Conservation (phyloP, 2,113 vertebrate species). For the Spermophilus dauricus region DNA sequence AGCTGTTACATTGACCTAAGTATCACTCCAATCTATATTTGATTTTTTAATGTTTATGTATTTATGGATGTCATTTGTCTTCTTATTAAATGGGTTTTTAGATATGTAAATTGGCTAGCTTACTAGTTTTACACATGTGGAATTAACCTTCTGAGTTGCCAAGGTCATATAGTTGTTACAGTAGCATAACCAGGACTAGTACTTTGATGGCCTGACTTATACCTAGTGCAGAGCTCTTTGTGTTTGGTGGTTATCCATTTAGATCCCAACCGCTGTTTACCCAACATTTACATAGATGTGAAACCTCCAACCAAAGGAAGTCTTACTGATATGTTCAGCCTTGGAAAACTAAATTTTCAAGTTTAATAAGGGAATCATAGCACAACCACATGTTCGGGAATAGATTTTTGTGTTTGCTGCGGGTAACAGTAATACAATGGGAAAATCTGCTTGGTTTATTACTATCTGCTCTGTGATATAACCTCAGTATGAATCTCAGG, state of each 20-base stretch:
- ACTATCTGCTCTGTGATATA: neutral
- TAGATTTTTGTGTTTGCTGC: constrained; percentile 19
- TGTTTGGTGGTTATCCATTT: neutral
- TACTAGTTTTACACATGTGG: neutral
- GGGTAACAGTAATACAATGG: neutral
- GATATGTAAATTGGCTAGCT: neutral
- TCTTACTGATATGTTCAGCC: constrained; percentile 6
- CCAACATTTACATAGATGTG: neutral
- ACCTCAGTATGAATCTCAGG: neutral
- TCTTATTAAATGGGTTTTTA: neutral
- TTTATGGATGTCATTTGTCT: neutral
- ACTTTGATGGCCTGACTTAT: neutral
- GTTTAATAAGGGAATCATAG: neutral
- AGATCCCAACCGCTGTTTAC: neutral
- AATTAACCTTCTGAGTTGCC: neutral
- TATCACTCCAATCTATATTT: neutral
- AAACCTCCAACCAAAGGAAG: neutral
- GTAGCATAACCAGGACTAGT: neutral
- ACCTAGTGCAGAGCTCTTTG: neutral
- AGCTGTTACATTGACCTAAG: neutral
- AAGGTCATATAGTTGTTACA: neutral
- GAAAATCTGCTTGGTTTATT: neutral
- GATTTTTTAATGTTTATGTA: neutral
- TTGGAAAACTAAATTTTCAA: constrained; percentile 12
- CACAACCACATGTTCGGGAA: neutral